Base-by-base conservation (phyloP, 2,888 invertebrate species). In the Ichneumoninae sp. region DNA sequence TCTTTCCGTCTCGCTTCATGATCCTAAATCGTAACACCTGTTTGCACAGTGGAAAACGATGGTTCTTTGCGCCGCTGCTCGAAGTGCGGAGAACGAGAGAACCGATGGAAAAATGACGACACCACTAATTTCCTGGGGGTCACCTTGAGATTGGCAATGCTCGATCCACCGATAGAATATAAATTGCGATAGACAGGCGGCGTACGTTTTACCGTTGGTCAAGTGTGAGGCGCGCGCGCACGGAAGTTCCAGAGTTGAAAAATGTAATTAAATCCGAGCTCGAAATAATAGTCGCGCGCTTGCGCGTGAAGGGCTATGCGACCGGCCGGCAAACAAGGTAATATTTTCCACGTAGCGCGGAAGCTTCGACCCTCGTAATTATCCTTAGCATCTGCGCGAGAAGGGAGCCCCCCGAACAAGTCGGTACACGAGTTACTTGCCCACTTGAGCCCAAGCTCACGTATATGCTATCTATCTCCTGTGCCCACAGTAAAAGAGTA, bases 321-420 rank as follows among this genome's bases (percentile, higher is more conserved):
- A 54, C 26, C 60, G 52, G 40, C 60, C 50, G 68, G 63, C 76
- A 70, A 47, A 81, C 81, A 44, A 78, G 76, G 57, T 80, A 83
- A 88, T 88, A 86, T 84, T 88, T 88, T 88, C 88, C 88, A 87
- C 86, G 86, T 86, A 87, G 83, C 87, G 87, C 88, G 88, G 89
- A 88, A 88, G 87, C 88, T 85, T 86, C 69, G 82, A 68, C 78
- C 81, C 81, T 83, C 78, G 83, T 83, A 87, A 89, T 88, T 89
- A 88, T 88, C 87, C 13, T 73, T 63, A 73, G 77, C 83, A 87
- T 87, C 83, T 75, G 78, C 60, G 81, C 68, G 52, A 69, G 26
- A 26, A 47, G 70, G 63, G 54, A 52, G 68, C 50, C 65, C 54
- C 71, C 77, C 69, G 63, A 84, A 84, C 77, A 44, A 75, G 71